Conservation (phyloP, 1,140 invertebrate genomes). For the Drosophila funebris region DNA sequence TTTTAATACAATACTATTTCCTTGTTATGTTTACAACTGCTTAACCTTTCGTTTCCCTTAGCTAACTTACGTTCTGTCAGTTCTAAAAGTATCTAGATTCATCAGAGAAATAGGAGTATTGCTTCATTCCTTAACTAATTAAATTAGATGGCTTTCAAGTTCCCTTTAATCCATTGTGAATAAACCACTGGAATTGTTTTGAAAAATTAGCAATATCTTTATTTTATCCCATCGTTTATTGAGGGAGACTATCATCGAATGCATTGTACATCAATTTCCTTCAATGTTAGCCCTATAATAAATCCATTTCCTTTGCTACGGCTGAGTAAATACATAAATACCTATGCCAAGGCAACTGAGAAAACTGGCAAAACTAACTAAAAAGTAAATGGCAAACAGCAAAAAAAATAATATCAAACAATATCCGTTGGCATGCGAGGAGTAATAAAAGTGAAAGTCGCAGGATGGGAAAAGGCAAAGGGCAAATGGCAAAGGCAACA, state of each 20-base stretch:
- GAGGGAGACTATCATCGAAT: neutral
- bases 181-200: neutral
- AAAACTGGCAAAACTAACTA: constrained; percentile 26
- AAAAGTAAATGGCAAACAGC: constrained; percentile 59
- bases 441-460: constrained; percentile 56
- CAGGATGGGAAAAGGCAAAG: constrained; percentile 39
- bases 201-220: neutral
- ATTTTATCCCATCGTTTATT: neutral
- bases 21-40: too few species aligned
- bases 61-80: too few species aligned
- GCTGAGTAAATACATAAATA: constrained; percentile 40
- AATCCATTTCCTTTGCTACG: constrained; percentile 45
- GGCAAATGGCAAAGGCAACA: constrained; percentile 35
- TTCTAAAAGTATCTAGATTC: too few species aligned
- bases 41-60: too few species aligned
- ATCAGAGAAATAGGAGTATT: too few species aligned
- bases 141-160: too few species aligned
- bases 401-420: constrained; percentile 68
- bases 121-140: too few species aligned
- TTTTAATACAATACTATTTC: too few species aligned
- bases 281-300: constrained; percentile 16
- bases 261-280: constrained; percentile 38
- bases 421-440: constrained; percentile 57
- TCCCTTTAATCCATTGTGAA: neutral
- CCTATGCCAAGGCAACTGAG: neutral